A percentile compares a stretch with the other conserved stretches of the same genome.
phyloP scores from a whole-genome alignment of 2,888 invertebrate genomes.

The Phortica okadai region DNA sequence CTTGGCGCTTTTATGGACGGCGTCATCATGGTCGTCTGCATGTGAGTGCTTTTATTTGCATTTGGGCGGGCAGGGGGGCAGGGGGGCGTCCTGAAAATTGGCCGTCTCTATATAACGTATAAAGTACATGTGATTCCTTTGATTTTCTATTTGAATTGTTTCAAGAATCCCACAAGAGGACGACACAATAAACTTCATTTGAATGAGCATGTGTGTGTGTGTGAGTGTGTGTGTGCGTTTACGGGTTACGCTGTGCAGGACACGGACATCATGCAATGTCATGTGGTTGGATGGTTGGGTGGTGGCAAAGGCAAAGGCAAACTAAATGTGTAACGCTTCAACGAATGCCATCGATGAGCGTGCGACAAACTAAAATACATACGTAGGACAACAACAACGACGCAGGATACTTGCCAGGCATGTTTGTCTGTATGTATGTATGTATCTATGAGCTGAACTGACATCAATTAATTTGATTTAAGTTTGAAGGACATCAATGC shows the following conservation, averaged over 20 bases:
- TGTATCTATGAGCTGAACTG: slow-evolving; percentile 31
- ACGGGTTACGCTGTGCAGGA: background rate
- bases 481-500: slow-evolving; percentile 40
- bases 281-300: background rate
- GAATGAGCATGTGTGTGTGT: slow-evolving; percentile 19
- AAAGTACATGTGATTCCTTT: slow-evolving; percentile 59
- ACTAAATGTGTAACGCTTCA: slow-evolving; percentile 1
- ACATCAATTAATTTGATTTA: slow-evolving; percentile 68
- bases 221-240: background rate
- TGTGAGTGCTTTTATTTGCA: background rate
- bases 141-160: slow-evolving; percentile 75
- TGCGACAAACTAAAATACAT: background rate
- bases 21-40: background rate
- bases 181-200: slow-evolving; percentile 41
- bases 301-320: background rate
- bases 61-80: background rate
- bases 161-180: slow-evolving; percentile 70
- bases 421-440: background rate
- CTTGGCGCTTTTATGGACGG: background rate
- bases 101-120: slow-evolving; percentile 54
- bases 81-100: slow-evolving; percentile 54
- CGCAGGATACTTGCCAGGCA: background rate
- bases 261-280: background rate
- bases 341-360: background rate
- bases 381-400: background rate